These are phyloP conservation scores for Fabriciana adippe DNA, from an alignment of 2,888 invertebrate species.

Conservation along the genomic window DNA sequence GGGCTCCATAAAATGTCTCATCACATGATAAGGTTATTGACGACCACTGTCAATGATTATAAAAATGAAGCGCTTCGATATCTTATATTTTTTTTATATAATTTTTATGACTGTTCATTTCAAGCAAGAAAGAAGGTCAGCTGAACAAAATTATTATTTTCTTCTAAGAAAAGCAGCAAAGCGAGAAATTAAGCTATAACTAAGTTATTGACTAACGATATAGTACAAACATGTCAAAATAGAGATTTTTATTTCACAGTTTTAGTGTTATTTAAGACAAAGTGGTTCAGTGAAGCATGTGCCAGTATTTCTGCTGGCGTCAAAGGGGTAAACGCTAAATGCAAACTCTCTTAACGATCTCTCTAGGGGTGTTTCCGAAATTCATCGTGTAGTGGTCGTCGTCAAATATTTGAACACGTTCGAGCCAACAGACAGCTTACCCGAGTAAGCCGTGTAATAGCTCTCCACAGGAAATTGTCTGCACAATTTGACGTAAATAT, in stretches of 20 bases:
- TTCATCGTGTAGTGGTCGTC: constrained; percentile 20
- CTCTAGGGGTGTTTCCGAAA: constrained; percentile 17
- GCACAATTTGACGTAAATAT: constrained; percentile 11
- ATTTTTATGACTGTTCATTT: background rate
- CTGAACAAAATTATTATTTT: too few species aligned
- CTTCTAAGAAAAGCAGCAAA: too few species aligned
- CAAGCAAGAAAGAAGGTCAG: too few species aligned
- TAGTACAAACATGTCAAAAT: too few species aligned
- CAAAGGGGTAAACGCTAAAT: constrained; percentile 19
- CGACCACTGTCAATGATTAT: constrained; percentile 56
- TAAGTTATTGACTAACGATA: too few species aligned
- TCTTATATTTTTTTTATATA: background rate
- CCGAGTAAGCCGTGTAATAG: constrained; percentile 18
- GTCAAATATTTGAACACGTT: constrained; percentile 28
- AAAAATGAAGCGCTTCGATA: constrained; percentile 1
- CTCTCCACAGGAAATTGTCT: constrained; percentile 19
- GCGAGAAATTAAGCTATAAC: too few species aligned
- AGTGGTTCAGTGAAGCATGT: background rate
- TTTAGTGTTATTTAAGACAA: too few species aligned
- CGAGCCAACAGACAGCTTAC: constrained; percentile 23
- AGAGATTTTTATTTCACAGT: too few species aligned
- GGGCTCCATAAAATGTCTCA: constrained; percentile 54
- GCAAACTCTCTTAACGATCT: constrained; percentile 20
- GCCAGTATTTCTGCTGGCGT: background rate
- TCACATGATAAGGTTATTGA: constrained; percentile 57